Evolutionary conservation across 2,797 vertebrate genomes (phyloP).

Genomic region (Apogon talboti): DNA sequence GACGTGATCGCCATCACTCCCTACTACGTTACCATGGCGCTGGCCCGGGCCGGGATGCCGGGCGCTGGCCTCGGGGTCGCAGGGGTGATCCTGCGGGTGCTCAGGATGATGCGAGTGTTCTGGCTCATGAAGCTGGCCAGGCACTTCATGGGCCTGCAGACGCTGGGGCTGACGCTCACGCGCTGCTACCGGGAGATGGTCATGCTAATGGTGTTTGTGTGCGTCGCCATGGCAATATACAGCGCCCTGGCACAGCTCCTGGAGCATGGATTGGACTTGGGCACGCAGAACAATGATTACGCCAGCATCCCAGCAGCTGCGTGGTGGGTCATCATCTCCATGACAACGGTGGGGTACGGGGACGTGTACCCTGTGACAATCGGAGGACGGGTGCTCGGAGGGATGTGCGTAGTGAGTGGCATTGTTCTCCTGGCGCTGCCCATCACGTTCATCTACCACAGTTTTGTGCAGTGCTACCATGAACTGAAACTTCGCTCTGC

Average conservation of each 20-base stretch:
- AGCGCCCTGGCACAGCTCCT: conserved; percentile 97
- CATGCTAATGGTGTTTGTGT: conserved; percentile 98
- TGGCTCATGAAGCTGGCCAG: conserved; percentile 99
- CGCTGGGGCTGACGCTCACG: conserved; percentile 94
- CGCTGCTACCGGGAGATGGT: conserved; percentile 98
- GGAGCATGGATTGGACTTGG: conserved; percentile 95
- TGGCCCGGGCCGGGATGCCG: conserved; percentile 90
- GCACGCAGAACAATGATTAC: conserved; percentile 92
- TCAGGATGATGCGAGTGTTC: conserved; percentile 99
- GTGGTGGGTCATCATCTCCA: conserved; percentile 99
- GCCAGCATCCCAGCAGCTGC: conserved; percentile 98
- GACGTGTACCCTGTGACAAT: conserved; percentile 97
- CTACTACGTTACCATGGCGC: conserved; percentile 95
- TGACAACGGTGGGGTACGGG: conserved; percentile 99
- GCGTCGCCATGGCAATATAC: conserved; percentile 99
- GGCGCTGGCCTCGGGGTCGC: conserved; percentile 93
- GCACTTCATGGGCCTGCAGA: conserved; percentile 98
- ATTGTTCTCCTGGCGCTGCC: conserved; percentile 97
- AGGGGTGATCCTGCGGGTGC: conserved; percentile 93
- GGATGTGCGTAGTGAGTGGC: conserved; percentile 97
- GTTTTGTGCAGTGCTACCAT: conserved; percentile 98
- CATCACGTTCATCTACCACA: conserved; percentile 99
- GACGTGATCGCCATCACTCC: conserved; percentile 97
- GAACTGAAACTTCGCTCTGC: conserved; percentile 96
- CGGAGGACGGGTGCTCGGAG: conserved; percentile 95